Evolutionary conservation across 2,888 invertebrate species (phyloP), one percentile per base, ranked within the genome.

Genomic region (Drosophila parthenogenetica): DNA sequence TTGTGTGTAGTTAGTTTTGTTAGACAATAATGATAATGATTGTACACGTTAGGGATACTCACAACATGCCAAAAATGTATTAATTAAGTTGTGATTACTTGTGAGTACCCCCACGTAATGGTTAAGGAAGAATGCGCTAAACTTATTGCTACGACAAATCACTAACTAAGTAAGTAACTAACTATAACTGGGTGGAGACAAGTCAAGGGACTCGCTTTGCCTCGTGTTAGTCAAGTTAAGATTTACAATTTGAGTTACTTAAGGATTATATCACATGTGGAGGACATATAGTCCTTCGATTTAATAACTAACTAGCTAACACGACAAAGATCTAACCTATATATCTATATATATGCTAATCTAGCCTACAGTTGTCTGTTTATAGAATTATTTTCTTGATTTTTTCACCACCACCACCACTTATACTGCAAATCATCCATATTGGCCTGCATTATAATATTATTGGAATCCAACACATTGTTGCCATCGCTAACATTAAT

Each of bases 401-500:
- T 49, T 80, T 78, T 90, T 90, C 90, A 90, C 90, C 90, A 90
- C 90, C 90, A 90, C 90, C 90, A 90, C 90, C 90, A 90, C 82
- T 90, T 90, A 91, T 90, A 90, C 74, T 90, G 91, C 89, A 90
- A 85, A 73, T 90, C 90, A 77, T 90, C 91, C 90, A 90, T 91
- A 82, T 90, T 90, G 62, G 91, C 91, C 85, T 90, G 90, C 90
- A 90, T 90, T 78, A 90, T 91, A 70, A 91, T 90, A 77, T 91
- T 90, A 79, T 90, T 90, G 49, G 91, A 74, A 73, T 90, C 90
- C 62, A 83, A 93, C 92, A 87, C 93, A 93, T 68, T 79, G 63
- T 68, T 62, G 49, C 75, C 82, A 39, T 84, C 89, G 57, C 35
- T 46, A 48, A 89, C 71, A 70, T 89, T 89, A 8, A 85, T 74